These are phyloP conservation scores for Ptychochromis oligacanthus DNA, from an alignment of 2,113 vertebrate genomes.

Conservation along the genomic window DNA sequence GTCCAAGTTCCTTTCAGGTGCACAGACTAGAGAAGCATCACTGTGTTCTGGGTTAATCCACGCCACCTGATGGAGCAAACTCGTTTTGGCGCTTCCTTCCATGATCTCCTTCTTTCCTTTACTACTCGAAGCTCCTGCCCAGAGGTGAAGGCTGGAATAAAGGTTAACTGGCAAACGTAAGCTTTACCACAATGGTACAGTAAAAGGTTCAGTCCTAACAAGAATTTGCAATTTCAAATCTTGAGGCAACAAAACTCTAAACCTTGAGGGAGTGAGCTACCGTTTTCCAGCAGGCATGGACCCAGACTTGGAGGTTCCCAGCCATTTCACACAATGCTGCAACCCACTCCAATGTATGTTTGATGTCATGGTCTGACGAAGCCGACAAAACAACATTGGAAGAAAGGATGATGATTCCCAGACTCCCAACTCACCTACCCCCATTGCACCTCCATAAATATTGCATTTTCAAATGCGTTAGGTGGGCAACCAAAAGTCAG, in stretches of 20 bases:
- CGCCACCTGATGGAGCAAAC: background rate
- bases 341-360: background rate
- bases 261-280: rapidly evolving
- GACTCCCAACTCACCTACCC: too few relatives aligned
- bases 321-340: background rate
- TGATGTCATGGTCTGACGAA: background rate
- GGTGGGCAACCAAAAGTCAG: background rate
- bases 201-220: background rate
- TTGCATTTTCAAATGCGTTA: background rate
- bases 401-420: too few relatives aligned
- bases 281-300: background rate
- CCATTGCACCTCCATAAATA: rapidly evolving
- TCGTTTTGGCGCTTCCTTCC: background rate
- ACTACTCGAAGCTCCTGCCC: background rate
- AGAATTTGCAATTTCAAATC: background rate
- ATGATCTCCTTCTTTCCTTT: background rate
- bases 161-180: background rate
- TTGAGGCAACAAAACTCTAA: background rate
- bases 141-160: background rate
- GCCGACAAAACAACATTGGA: background rate
- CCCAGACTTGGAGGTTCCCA: background rate
- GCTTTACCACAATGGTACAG: background rate
- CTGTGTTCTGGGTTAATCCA: background rate
- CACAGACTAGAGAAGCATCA: too few relatives aligned
- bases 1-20: background rate